Evolutionary conservation across 2,797 vertebrate genomes (phyloP).

Genomic region (Macrochelys suwanniensis): DNA sequence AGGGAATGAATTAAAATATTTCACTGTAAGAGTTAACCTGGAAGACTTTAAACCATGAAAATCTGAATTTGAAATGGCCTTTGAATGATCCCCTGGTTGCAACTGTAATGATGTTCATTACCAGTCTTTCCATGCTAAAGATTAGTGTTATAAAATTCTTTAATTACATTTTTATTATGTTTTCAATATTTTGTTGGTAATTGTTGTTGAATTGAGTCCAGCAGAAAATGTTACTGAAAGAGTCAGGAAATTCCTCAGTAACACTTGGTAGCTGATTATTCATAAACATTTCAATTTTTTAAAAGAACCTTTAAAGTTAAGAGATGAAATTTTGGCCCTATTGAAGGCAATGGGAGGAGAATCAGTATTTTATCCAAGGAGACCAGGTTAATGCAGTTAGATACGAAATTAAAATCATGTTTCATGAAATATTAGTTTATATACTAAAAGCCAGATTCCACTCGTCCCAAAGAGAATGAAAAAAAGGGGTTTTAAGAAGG

Average conservation of each 20-base stretch:
- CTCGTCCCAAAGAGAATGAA: background rate
- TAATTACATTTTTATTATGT: too few relatives aligned
- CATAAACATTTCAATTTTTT: background rate
- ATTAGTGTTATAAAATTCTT: too few relatives aligned
- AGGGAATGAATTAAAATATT: background rate
- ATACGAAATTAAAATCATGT: background rate
- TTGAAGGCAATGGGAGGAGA: background rate
- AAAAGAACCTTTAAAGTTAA: background rate
- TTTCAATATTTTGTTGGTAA: too few relatives aligned
- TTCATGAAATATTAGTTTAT: background rate
- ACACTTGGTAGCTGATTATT: too few relatives aligned
- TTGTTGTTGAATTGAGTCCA: background rate
- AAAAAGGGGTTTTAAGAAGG: background rate
- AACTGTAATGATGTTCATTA: too few relatives aligned
- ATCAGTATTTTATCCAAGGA: background rate
- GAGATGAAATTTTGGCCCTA: fast-evolving
- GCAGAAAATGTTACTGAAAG: background rate
- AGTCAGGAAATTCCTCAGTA: background rate
- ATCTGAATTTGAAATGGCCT: too few relatives aligned
- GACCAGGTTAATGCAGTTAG: background rate
- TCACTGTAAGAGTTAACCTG: background rate
- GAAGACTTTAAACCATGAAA: background rate
- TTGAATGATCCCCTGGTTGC: too few relatives aligned
- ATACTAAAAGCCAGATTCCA: background rate
- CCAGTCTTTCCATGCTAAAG: too few relatives aligned